phyloP scores from a whole-genome alignment of 35 echinoderm and acorn worm species.

The Lytechinus variegatus region DNA sequence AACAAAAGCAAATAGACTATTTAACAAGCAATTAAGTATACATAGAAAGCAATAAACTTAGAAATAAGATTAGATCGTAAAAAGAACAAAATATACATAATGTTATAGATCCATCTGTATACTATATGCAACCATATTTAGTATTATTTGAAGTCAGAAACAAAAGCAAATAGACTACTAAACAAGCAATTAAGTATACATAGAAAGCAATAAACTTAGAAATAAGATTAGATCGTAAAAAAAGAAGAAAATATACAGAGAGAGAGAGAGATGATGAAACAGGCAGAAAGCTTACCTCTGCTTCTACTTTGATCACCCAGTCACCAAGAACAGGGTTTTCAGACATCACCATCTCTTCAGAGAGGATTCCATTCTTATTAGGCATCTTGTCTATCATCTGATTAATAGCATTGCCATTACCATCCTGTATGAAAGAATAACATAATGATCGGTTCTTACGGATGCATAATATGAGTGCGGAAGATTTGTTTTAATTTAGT shows the following conservation, averaged over 20 bases:
- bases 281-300: constrained; percentile 54
- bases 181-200: background rate
- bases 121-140: too few relatives aligned
- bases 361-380: constrained; percentile 72
- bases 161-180: too few relatives aligned
- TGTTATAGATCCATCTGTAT: too few relatives aligned
- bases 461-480: too few relatives aligned
- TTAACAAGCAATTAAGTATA: too few relatives aligned
- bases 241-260: background rate
- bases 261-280: background rate
- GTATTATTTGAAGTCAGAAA: too few relatives aligned
- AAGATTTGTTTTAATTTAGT: too few relatives aligned
- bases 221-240: background rate
- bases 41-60: background rate
- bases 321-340: constrained; percentile 86
- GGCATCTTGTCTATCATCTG: constrained; percentile 58
- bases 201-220: background rate
- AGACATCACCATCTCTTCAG: constrained; percentile 77
- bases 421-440: constrained; percentile 70
- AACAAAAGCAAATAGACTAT: too few relatives aligned
- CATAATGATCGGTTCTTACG: background rate
- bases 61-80: background rate
- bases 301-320: constrained; percentile 77
- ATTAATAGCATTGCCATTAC: constrained; percentile 75
- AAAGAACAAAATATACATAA: background rate